Base-by-base conservation (phyloP, 1,140 invertebrate species). In the Pomacea maculata region DNA sequence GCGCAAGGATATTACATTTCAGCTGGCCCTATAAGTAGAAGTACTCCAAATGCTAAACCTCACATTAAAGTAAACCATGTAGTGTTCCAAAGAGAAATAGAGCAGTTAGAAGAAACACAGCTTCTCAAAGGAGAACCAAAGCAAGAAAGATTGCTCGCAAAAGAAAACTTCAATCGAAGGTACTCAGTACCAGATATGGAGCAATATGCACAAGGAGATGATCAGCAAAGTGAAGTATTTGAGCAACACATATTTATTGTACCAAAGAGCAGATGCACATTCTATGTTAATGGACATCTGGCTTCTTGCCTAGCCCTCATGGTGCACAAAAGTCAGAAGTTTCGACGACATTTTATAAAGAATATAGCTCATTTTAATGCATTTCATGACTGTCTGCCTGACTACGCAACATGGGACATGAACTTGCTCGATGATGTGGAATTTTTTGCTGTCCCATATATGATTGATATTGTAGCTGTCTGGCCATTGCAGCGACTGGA, bases 401-500 rank as follows among this genome's bases (percentile, higher is more conserved):
- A 34, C 67, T 34, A 25, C 9, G 11, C 11, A n/a, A 70, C 10
- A 11, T 70, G 67, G 67, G 67, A 34, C 67, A 11, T 34, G 14
- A 15, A 11, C 11, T 11, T 25, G 12, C 29, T 70, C 0, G 11
- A 70, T 0, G 29, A 70, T n/a, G n/a, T 70, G 67, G 67, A 70
- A 3, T 34, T 70, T 70, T 34, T 70, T 12, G 64, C 57, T 57
- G 82, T 86, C 9, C 78, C 79, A 15, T 87, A 81, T 81, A 70
- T 86, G 75, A 75, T 88, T 25, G 86, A 88, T 80, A 70, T 88
- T 15, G 67, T 81, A 19, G 78, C 84, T 4, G 71, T 83, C n/a
- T 87, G 85, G 79, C 83, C 86, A 79, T 83, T 83, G 77, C 85
- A 87, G 70, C 85, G 84, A 75, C 80, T 87, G 61, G 85, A 87